phyloP scores from a whole-genome alignment of 2,888 invertebrate genomes.

The Cryptocheilus praepositus region DNA sequence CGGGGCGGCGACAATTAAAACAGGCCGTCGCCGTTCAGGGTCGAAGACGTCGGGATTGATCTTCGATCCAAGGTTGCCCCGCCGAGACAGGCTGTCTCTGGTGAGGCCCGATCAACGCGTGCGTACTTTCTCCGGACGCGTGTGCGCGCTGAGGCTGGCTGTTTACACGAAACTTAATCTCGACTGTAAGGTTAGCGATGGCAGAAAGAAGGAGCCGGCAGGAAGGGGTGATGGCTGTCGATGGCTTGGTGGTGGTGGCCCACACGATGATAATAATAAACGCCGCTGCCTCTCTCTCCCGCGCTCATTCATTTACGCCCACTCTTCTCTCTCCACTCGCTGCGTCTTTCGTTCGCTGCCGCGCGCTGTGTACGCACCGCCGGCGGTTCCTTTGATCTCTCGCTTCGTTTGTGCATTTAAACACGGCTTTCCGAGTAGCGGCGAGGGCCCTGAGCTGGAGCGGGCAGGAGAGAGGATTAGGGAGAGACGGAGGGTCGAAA shows the following conservation, averaged over 20 bases:
- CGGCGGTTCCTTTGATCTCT: conserved; percentile 67
- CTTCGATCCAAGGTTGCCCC: conserved; percentile 30
- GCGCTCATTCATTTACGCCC: conserved; percentile 22
- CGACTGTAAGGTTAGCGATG: conserved; percentile 39
- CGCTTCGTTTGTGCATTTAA: conserved; percentile 72
- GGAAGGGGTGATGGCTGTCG: conserved; percentile 6
- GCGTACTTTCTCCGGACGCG: conserved; percentile 9
- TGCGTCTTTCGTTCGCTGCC: conserved; percentile 22
- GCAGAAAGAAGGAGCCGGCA: conserved; percentile 19
- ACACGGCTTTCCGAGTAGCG: conserved; percentile 66
- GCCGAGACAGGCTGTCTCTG: neutral
- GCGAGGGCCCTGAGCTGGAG: conserved; percentile 30
- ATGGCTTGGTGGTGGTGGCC: conserved; percentile 17
- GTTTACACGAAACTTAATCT: conserved; percentile 65
- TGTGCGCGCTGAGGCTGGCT: conserved; percentile 28
- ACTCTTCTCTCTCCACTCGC: conserved; percentile 21
- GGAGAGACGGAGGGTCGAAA: conserved; percentile 19
- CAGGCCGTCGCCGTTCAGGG: neutral
- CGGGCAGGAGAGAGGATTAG: conserved; percentile 18
- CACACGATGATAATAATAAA: conserved; percentile 67
- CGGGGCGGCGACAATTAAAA: neutral
- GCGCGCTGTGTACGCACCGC: conserved; percentile 34
- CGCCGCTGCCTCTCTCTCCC: conserved; percentile 46
- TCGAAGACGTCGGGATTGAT: conserved; percentile 24
- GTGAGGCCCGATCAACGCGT: neutral